Base-by-base conservation (phyloP, 1,140 invertebrate species). In the Drosophila mojavensis region DNA sequence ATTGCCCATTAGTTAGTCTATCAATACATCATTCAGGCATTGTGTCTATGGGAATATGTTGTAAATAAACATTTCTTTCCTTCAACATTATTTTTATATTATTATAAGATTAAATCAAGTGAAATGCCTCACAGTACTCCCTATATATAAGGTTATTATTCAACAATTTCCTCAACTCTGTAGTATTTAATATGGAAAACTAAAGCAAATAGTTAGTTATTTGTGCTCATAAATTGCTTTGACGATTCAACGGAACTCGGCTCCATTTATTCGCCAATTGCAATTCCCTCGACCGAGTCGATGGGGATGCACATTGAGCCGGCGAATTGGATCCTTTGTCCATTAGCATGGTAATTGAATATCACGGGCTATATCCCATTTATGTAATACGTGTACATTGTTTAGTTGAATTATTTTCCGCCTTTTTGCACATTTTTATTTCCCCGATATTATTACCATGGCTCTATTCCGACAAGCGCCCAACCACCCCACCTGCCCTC, bases 391-490 rank as follows among this genome's bases (percentile, higher is more conserved):
- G 78, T 89, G 84, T 89, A 88, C 79, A 88, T 89, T 88, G 85
- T 89, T 88, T 81, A 88, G 85, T 90, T 90, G 80, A 88, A 84
- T 88, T 88, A 88, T 84, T 89, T 88, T 88, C 84, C 85, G 84
- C 80, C 78, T 51, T 72, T 78, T 84, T 88, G 84, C 84, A 88
- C 84, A 88, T 80, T 84, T 89, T 86, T 86, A 88, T 88, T 89
- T 88, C 82, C 62, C 70, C 72, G 75, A 89, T 88, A 84, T 89
- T 89, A 84, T 84, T 89, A 70, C 73, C 77, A 66, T 58, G 65
- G 60, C 71, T 66, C 65, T 61, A 66, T 67, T 47, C 30, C 28
- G 20, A 24, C 20, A 24, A 36, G 39, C 58, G 58, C 47, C 28
- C 39, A 48, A 30, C 33, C 24, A 39, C 30, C n/a, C n/a, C 20